These are phyloP conservation scores for Monomorium pharaonis DNA, from an alignment of 1,140 invertebrate genomes.

Conservation along the genomic window DNA sequence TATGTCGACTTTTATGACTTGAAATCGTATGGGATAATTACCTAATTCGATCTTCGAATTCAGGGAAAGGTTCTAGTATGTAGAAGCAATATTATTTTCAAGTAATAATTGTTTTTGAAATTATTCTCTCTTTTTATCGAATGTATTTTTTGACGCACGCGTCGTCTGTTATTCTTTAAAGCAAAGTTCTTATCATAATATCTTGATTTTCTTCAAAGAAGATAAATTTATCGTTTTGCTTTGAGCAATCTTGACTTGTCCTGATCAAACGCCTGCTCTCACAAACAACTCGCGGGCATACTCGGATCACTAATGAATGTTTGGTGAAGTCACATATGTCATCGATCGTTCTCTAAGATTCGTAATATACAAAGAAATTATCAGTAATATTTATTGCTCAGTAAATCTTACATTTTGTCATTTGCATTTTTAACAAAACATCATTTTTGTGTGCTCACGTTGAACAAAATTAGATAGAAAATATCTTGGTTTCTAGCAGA, in stretches of 20 bases:
- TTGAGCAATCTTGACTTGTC: conserved; percentile 22
- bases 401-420: background rate
- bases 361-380: background rate
- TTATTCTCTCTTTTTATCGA: background rate
- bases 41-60: background rate
- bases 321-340: conserved; percentile 1
- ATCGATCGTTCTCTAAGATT: background rate
- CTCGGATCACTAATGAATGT: conserved; percentile 39
- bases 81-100: background rate
- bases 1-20: background rate
- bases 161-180: background rate
- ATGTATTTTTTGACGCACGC: background rate
- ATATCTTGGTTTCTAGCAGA: background rate
- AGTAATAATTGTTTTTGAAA: background rate
- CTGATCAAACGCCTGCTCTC: conserved; percentile 7
- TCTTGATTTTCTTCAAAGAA: background rate
- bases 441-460: background rate
- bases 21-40: background rate
- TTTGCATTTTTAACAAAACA: background rate
- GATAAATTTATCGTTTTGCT: conserved; percentile 19
- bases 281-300: conserved; percentile 33
- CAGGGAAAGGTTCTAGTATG: background rate
- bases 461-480: background rate
- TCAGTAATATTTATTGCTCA: background rate
- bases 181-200: background rate